Base-by-base conservation (phyloP, 2,797 vertebrate species). In the Remorina albescens region DNA sequence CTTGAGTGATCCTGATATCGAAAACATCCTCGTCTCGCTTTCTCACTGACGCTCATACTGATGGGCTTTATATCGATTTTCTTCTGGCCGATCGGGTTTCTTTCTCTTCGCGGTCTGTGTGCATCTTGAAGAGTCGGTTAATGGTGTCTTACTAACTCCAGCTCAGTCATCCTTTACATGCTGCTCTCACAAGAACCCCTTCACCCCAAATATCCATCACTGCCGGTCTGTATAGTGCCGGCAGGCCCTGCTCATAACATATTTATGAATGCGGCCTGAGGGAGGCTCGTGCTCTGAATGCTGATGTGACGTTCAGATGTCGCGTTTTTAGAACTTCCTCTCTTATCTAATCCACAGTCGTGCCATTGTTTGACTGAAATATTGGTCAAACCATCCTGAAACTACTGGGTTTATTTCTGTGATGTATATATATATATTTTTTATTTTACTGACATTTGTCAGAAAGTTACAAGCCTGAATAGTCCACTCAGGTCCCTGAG, bases 121-220 rank as follows among this genome's bases (percentile, higher is more conserved):
- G 71, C 73, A 70, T 89, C 79, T 74, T 16, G 63, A 81, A 72
- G 78, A 85, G 83, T 81, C 51, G 50, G 78, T 87, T 89, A 91
- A 91, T 86, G 88, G 81, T 67, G 86, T 72, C 58, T 89, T 68
- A 74, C 83, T 86, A 86, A 90, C 86, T 86, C 80, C 62, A 4
- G 74, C 79, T 58, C 81, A 82, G 86, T 84, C 80, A 86, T 90
- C 84, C 84, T 89, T 88, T 86, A 89, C 89, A 88, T 84, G 81
- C 89, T 80, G 89, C 84, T 79, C 81, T 77, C 89, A 88, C 76
- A 74, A 78, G 66, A 71, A 70, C 73, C 77, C 77, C 67, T 76
- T 89, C 86, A 77, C 83, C 86, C 80, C 57, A 81, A 59, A 82
- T 88, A 87, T 89, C 87, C 84, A 86, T 87, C 85, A 86, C 78